Percentiles rank a stretch among this genome's conserved stretches.
phyloP scores from a whole-genome alignment of 2,113 vertebrate species.

The Daphoenositta chrysoptera region DNA sequence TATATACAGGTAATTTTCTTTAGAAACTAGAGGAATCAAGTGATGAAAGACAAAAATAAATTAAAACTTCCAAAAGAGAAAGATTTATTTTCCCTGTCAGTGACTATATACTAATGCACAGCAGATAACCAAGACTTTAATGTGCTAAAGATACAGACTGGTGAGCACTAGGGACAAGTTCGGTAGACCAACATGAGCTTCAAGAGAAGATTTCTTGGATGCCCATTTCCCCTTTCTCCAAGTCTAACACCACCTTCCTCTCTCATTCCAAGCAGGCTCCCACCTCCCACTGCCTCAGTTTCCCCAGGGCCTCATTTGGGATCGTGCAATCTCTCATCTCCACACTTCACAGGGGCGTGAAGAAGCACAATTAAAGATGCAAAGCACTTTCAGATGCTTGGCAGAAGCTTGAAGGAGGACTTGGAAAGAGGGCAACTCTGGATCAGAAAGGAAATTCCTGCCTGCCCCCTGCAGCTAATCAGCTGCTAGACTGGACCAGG shows the following conservation, averaged over 20 bases:
- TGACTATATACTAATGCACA: background rate
- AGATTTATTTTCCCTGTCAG: background rate
- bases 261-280: background rate
- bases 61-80: background rate
- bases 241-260: background rate
- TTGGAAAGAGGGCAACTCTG: background rate
- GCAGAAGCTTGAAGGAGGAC: background rate
- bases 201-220: background rate
- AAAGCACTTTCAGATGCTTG: slow-evolving; percentile 21
- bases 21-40: background rate
- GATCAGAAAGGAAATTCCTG: slow-evolving; percentile 53
- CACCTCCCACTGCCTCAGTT: background rate
- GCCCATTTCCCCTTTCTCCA: background rate
- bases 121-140: background rate
- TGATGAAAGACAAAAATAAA: slow-evolving; percentile 10
- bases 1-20: background rate
- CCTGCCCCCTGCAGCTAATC: slow-evolving; percentile 45
- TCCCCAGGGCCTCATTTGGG: background rate
- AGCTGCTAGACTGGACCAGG: slow-evolving; percentile 32
- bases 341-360: background rate
- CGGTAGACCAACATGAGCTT: background rate
- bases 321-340: background rate
- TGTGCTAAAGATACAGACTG: background rate
- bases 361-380: background rate
- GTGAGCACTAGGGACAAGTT: background rate